Conservation (phyloP, 2,797 vertebrate species). For the Danio kyathit region DNA sequence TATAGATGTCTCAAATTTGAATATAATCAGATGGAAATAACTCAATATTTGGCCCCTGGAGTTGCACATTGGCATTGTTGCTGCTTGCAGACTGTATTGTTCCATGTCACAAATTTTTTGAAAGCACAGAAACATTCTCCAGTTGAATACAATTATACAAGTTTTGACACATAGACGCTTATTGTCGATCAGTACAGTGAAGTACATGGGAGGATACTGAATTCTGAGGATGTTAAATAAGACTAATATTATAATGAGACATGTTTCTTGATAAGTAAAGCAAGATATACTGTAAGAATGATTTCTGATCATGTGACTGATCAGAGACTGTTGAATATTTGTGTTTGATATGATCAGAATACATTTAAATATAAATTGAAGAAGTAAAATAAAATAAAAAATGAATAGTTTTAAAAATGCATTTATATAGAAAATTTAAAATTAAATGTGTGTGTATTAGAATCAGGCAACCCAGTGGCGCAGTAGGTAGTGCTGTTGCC, state of each 20-base stretch:
- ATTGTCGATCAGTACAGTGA: background rate
- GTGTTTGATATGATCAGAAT: no score
- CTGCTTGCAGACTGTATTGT: conserved; percentile 5
- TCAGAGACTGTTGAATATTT: background rate
- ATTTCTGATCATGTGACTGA: background rate
- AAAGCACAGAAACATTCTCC: conserved; percentile 2
- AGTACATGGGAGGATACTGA: background rate
- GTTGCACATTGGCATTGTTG: conserved; percentile 9
- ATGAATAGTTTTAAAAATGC: no score
- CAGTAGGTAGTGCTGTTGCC: no score
- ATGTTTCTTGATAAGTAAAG: background rate
- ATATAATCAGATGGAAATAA: conserved; percentile 32
- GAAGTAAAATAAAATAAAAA: no score
- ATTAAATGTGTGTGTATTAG: no score
- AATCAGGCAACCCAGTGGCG: no score
- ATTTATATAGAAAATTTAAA: no score
- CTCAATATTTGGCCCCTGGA: background rate
- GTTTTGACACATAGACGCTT: background rate
- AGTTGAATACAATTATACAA: conserved; percentile 5
- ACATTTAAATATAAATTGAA: no score
- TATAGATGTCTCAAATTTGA: conserved; percentile 42
- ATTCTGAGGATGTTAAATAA: background rate
- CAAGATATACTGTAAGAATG: background rate
- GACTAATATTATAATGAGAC: background rate
- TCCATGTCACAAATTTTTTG: conserved; percentile 15